A percentile compares a stretch with the other conserved stretches of the same genome.
Conservation (phyloP, 2,113 vertebrate genomes). For the Columbina picui region DNA sequence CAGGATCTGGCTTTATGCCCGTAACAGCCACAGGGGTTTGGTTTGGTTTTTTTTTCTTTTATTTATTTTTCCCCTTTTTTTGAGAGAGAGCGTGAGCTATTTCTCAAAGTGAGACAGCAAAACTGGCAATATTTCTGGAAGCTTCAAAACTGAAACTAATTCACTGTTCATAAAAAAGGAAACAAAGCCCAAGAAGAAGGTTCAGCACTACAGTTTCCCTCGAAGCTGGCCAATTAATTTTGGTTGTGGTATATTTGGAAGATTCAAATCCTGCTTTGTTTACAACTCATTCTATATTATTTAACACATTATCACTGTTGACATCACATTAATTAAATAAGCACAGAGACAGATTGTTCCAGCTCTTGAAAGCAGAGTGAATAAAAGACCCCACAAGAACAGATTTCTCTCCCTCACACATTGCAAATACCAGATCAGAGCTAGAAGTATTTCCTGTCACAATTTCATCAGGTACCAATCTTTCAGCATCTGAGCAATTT, state of each 20-base stretch:
- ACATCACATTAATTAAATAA: constrained; percentile 66
- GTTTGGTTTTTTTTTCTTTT: background rate
- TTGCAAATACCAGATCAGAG: constrained; percentile 46
- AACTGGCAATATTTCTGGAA: background rate
- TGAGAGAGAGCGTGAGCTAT: background rate
- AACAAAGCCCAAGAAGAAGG: constrained; percentile 30
- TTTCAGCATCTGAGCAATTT: constrained; percentile 51
- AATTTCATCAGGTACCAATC: constrained; percentile 49
- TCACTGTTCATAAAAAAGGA: constrained; percentile 9
- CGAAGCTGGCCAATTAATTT: constrained; percentile 36
- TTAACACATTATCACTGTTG: constrained; percentile 56
- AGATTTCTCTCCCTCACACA: constrained; percentile 56
- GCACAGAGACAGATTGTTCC: constrained; percentile 57
- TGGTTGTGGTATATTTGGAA: constrained; percentile 17
- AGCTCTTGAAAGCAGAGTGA: constrained; percentile 38
- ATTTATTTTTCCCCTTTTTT: background rate
- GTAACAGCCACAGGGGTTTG: background rate
- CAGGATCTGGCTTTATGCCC: background rate
- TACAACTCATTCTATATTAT: constrained; percentile 51
- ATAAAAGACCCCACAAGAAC: constrained; percentile 61
- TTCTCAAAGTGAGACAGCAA: constrained; percentile 34
- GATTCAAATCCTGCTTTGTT: constrained; percentile 57
- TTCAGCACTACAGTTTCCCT: constrained; percentile 2
- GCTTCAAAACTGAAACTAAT: constrained; percentile 26
- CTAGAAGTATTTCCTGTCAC: constrained; percentile 52